phyloP scores from a whole-genome alignment of 1,140 invertebrate genomes.

The Chionoecetes opilio region DNA sequence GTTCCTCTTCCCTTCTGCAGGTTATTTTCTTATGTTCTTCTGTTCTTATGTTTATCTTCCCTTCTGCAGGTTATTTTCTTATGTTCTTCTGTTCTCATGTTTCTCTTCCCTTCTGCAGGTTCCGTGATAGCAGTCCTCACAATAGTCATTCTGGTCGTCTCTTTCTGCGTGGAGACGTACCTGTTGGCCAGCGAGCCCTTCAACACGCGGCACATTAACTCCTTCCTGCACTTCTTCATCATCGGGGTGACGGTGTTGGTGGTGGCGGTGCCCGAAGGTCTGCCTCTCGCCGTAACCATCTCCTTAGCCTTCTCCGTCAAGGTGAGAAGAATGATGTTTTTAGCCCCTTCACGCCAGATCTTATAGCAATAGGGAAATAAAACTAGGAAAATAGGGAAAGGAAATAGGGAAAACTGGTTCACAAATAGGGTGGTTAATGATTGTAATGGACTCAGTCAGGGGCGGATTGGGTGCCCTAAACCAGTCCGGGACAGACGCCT shows the following conservation, averaged over 20 bases:
- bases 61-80: not conserved
- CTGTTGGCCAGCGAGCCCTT: constrained; percentile 42
- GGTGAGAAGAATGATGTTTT: too few relatives aligned
- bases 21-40: too few relatives aligned
- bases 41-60: too few relatives aligned
- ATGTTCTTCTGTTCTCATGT: not conserved
- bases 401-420: too few relatives aligned
- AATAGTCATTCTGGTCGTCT: constrained; percentile 58
- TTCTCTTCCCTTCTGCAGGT: not conserved
- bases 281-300: constrained; percentile 74
- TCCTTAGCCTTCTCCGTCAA: constrained; percentile 72
- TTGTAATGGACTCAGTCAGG: too few relatives aligned
- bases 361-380: too few relatives aligned
- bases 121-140: constrained; percentile 66
- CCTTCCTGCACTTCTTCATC: constrained; percentile 71
- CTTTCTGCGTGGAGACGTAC: constrained; percentile 67
- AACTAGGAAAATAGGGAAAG: too few relatives aligned
- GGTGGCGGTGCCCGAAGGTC: constrained; percentile 72
- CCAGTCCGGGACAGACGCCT: too few relatives aligned
- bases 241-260: constrained; percentile 74
- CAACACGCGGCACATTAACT: constrained; percentile 55
- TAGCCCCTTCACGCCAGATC: too few relatives aligned
- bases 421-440: too few relatives aligned
- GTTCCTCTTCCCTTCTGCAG: too few relatives aligned
- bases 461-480: too few relatives aligned